Evolutionary conservation across 2,888 invertebrate genomes (phyloP).

Genomic region (Smittia sp.): DNA sequence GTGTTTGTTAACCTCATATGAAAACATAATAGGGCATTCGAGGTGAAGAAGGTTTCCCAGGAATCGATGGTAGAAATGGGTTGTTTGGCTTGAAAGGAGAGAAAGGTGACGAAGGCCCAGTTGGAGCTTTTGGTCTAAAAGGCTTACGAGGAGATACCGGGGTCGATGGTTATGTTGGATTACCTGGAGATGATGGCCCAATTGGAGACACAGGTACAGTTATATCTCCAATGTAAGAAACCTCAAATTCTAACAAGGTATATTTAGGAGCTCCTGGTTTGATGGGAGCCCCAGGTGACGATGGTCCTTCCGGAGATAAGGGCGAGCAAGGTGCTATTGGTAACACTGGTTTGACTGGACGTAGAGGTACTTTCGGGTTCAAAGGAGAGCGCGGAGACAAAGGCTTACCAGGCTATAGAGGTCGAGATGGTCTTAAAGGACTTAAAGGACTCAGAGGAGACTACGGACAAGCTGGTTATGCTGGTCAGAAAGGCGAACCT

Average conservation of each 20-base stretch:
- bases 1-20: neutral
- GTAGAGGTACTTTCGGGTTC: constrained; percentile 48
- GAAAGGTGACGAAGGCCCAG: constrained; percentile 40
- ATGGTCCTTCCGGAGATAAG: constrained; percentile 56
- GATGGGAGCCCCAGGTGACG: constrained; percentile 38
- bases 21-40: constrained; percentile 54
- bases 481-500: constrained; percentile 61
- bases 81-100: constrained; percentile 48
- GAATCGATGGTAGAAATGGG: constrained; percentile 44
- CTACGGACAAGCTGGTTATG: constrained; percentile 50
- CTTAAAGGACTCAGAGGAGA: constrained; percentile 47
- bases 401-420: constrained; percentile 34
- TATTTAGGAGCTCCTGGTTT: constrained; percentile 42
- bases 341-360: constrained; percentile 56
- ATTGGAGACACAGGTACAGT: constrained; percentile 48
- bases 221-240: no score
- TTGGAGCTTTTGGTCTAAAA: constrained; percentile 18
- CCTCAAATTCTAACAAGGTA: no score
- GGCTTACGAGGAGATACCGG: constrained; percentile 34
- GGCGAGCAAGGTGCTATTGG: constrained; percentile 59
- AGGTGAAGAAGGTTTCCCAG: constrained; percentile 41
- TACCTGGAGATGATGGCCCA: constrained; percentile 47
- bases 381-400: constrained; percentile 47
- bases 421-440: constrained; percentile 50
- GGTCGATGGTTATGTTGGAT: constrained; percentile 7